Conservation (phyloP, 2,888 invertebrate species). For the Tinea semifulvella region DNA sequence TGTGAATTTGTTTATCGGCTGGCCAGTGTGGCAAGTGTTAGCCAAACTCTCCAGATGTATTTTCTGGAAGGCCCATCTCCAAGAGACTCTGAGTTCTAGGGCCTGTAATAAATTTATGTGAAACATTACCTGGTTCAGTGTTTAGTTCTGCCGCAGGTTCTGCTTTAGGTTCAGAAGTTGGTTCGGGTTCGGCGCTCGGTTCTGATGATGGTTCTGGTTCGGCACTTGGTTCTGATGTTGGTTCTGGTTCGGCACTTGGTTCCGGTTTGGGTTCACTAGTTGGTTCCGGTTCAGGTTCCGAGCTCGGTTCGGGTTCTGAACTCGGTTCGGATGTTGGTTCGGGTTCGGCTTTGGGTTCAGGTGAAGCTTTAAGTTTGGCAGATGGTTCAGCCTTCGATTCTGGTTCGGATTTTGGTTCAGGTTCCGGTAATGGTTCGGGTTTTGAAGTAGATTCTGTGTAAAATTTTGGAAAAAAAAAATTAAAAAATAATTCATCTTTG, state of each 20-base stretch:
- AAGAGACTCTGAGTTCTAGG: not conserved
- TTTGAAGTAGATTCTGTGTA: slow-evolving; percentile 30
- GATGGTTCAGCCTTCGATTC: slow-evolving; percentile 28
- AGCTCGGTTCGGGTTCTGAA: slow-evolving; percentile 35
- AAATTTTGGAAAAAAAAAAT: slow-evolving; percentile 22
- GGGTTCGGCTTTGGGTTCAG: slow-evolving; percentile 42
- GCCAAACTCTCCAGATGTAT: too few relatives aligned
- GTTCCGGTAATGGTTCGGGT: slow-evolving; percentile 45
- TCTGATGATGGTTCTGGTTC: slow-evolving; percentile 52
- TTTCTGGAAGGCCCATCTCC: not conserved
- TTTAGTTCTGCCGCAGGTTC: slow-evolving; percentile 35
- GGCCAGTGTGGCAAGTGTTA: too few relatives aligned
- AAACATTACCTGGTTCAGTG: slow-evolving; percentile 25
- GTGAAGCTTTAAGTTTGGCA: slow-evolving; percentile 30
- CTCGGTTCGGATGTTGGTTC: slow-evolving; percentile 37
- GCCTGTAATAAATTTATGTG: too few relatives aligned
- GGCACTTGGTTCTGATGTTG: slow-evolving; percentile 38
- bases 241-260: slow-evolving; percentile 28
- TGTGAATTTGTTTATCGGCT: too few relatives aligned
- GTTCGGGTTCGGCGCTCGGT: slow-evolving; percentile 31
- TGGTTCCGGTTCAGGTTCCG: slow-evolving; percentile 38
- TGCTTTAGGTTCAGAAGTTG: slow-evolving; percentile 42
- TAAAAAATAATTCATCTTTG: too few relatives aligned
- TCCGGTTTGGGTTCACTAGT: slow-evolving; percentile 33
- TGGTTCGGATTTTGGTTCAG: slow-evolving; percentile 42